Conservation (phyloP, 2,113 vertebrate species). For the Arizona elegans region DNA sequence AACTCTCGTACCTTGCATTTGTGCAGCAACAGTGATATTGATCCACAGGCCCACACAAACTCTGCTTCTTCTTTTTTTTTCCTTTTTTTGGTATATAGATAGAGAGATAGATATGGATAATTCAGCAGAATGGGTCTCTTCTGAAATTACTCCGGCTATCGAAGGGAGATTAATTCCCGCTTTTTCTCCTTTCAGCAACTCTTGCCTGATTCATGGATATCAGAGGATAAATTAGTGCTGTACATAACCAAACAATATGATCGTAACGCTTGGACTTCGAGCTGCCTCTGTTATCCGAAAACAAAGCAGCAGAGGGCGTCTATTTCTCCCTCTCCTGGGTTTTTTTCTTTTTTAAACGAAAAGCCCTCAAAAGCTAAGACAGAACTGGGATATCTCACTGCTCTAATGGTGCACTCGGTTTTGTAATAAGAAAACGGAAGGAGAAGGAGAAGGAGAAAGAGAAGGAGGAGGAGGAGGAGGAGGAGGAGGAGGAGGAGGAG, state of each 20-base stretch:
- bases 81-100: not conserved
- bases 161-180: conserved; percentile 58
- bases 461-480: too few relatives aligned
- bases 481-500: too few relatives aligned
- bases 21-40: conserved; percentile 32
- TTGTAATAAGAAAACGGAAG: not conserved
- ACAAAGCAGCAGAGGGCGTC: conserved; percentile 53
- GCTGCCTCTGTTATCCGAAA: conserved; percentile 50
- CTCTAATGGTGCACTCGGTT: conserved; percentile 36
- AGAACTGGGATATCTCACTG: conserved; percentile 34
- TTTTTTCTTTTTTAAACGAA: conserved; percentile 17
- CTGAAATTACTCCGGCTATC: conserved; percentile 57
- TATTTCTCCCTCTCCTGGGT: not conserved
- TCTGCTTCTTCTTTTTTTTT: not conserved
- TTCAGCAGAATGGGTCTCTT: conserved; percentile 55
- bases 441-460: too few relatives aligned
- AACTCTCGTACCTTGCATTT: not conserved
- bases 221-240: conserved; percentile 58
- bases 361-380: conserved; percentile 38
- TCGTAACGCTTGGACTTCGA: conserved; percentile 60
- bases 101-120: conserved; percentile 43
- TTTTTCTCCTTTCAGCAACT: conserved; percentile 56
- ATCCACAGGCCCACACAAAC: conserved; percentile 43
- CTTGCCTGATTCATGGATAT: conserved; percentile 64
- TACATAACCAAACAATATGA: conserved; percentile 50